Percentiles rank a stretch among this genome's conserved stretches.
Evolutionary conservation across 2,888 invertebrate species (phyloP).

Genomic region (Seira ritae): DNA sequence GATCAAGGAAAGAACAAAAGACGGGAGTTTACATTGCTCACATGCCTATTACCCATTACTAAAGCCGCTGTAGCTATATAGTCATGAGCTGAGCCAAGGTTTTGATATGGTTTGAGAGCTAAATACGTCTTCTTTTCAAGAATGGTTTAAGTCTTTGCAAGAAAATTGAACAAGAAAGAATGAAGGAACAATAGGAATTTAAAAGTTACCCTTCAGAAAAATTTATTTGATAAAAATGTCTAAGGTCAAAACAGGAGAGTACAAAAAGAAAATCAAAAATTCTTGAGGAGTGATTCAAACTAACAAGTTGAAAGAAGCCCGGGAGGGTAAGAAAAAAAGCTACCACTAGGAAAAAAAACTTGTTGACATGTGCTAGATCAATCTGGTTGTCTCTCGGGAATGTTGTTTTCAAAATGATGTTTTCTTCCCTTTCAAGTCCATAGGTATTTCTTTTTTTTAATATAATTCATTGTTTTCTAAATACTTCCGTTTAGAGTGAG

Average conservation of each 20-base stretch:
- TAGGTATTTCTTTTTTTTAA: conserved; percentile 25
- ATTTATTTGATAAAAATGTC: conserved; percentile 11
- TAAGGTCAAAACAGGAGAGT: neutral
- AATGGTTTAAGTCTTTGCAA: too few species aligned
- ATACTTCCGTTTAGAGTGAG: neutral
- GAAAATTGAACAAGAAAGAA: neutral
- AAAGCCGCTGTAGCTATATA: too few species aligned
- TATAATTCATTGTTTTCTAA: conserved; percentile 38
- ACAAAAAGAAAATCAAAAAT: neutral
- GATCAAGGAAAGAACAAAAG: too few species aligned
- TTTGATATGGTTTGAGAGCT: too few species aligned
- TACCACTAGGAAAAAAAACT: conserved; percentile 34
- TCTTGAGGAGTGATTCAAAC: neutral
- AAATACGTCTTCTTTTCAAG: too few species aligned
- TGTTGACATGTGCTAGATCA: conserved; percentile 58
- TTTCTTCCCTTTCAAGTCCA: neutral
- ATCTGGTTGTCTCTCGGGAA: conserved; percentile 47
- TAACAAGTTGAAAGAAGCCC: neutral
- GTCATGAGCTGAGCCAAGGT: too few species aligned
- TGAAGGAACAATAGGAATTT: conserved; percentile 3
- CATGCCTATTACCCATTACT: too few species aligned
- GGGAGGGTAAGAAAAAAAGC: neutral
- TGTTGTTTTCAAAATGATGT: neutral
- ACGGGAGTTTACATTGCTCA: too few species aligned
- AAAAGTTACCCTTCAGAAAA: neutral